These are phyloP conservation scores for Tapirus indicus DNA, from an alignment of 2,797 vertebrate species.

Conservation along the genomic window DNA sequence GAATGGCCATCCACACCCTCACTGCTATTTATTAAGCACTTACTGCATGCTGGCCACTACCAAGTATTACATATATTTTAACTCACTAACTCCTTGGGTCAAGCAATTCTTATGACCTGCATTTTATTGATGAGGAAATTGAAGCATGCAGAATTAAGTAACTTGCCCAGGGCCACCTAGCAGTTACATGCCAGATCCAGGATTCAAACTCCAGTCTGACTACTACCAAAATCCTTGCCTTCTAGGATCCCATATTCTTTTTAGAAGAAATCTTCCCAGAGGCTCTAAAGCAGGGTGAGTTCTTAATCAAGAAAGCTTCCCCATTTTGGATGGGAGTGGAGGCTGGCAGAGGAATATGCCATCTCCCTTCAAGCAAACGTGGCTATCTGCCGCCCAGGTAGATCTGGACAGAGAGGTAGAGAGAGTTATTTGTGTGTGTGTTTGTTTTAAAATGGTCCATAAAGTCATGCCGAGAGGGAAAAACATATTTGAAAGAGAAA, in stretches of 20 bases:
- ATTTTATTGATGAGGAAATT: slow-evolving; percentile 56
- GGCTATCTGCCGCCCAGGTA: not conserved
- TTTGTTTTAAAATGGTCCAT: slow-evolving; percentile 36
- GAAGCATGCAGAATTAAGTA: not conserved
- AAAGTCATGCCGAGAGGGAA: not conserved
- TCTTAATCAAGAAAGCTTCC: not conserved
- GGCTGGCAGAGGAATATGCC: not conserved
- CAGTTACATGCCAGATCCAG: slow-evolving; percentile 26
- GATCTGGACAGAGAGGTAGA: not conserved
- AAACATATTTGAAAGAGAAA: slow-evolving; percentile 33
- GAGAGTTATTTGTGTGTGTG: not conserved
- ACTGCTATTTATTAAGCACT: not conserved
- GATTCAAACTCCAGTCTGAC: slow-evolving; percentile 1
- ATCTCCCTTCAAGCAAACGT: not conserved
- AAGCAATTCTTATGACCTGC: not conserved
- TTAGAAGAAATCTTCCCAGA: not conserved
- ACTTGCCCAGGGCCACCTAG: not conserved
- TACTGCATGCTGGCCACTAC: not conserved
- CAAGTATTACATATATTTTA: not conserved
- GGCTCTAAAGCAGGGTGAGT: not conserved
- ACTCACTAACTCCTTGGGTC: slow-evolving; percentile 12
- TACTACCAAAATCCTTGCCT: not conserved
- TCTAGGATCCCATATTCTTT: not conserved
- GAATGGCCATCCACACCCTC: not conserved
- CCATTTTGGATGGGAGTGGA: not conserved